Evolutionary conservation across 2,888 invertebrate genomes (phyloP).

Genomic region (Tuberolachnus salignus): DNA sequence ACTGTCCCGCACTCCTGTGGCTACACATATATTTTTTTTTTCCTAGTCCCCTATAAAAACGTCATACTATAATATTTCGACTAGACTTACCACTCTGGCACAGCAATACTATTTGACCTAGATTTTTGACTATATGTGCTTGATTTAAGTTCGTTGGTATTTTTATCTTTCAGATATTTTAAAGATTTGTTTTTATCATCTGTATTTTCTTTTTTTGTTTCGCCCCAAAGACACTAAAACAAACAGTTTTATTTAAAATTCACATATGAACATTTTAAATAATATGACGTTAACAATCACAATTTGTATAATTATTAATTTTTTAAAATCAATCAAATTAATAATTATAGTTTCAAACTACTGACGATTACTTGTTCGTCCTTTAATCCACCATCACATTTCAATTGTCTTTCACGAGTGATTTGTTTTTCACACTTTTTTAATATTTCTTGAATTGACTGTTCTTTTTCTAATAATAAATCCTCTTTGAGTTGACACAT

Average conservation of each 20-base stretch:
- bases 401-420: constrained; percentile 64
- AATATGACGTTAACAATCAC: background rate
- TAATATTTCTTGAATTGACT: constrained; percentile 64
- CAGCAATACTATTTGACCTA: constrained; percentile 23
- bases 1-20: background rate
- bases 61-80: background rate
- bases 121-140: background rate
- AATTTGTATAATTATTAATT: background rate
- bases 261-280: no score
- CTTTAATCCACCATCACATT: constrained; percentile 65
- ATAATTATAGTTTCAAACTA: background rate
- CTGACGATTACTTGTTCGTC: constrained; percentile 60
- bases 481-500: constrained; percentile 74
- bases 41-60: no score
- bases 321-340: background rate
- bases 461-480: constrained; percentile 69
- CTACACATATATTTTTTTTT: background rate
- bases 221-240: constrained; percentile 27
- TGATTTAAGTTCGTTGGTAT: constrained; percentile 7
- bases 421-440: constrained; percentile 64
- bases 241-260: constrained; percentile 2
- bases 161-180: constrained; percentile 18
- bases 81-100: constrained; percentile 31
- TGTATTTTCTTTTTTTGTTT: background rate
- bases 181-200: constrained; percentile 32